Percentiles rank a stretch among this genome's conserved stretches.
Evolutionary conservation across 1,140 invertebrate species (phyloP).

Genomic region (Drosophila tristis): DNA sequence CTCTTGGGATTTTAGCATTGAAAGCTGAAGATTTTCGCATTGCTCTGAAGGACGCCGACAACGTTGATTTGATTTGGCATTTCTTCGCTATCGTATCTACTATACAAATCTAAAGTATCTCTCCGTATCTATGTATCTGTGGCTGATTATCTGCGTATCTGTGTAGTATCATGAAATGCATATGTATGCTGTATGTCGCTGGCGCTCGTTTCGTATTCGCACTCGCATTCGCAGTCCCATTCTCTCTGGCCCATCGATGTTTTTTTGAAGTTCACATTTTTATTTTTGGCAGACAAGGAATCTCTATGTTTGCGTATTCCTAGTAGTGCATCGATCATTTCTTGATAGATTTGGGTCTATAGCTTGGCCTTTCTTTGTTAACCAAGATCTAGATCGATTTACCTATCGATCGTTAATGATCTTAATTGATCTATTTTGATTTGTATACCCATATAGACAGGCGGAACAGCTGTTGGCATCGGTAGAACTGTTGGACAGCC

Average conservation of each 20-base stretch:
- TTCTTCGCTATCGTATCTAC: slow-evolving; percentile 52
- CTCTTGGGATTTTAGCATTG: slow-evolving; percentile 64
- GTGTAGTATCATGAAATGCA: slow-evolving; percentile 12
- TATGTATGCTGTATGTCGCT: slow-evolving; percentile 11
- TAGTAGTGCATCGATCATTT: slow-evolving; percentile 31
- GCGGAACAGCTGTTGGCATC: slow-evolving; percentile 29
- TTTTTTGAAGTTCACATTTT: slow-evolving; percentile 68
- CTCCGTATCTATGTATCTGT: slow-evolving; percentile 40
- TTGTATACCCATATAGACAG: slow-evolving; percentile 1
- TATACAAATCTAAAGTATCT: slow-evolving; percentile 53
- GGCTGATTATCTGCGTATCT: slow-evolving; percentile 1
- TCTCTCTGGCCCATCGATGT: slow-evolving; percentile 28
- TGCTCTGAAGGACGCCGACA: slow-evolving; percentile 73
- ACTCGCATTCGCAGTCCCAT: slow-evolving; percentile 5
- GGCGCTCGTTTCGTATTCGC: slow-evolving; percentile 38
- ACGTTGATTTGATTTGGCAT: slow-evolving; percentile 64
- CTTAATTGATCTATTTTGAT: neutral
- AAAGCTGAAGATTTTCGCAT: slow-evolving; percentile 65
- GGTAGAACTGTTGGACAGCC: neutral
- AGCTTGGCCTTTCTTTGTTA: neutral
- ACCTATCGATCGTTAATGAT: neutral
- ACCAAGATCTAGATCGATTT: slow-evolving; percentile 1
- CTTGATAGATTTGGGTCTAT: slow-evolving; percentile 24
- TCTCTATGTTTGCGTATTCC: slow-evolving; percentile 42
- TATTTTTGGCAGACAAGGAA: slow-evolving; percentile 40